Conservation (phyloP, 2,113 vertebrate species). For the Thryonomys swinderianus region DNA sequence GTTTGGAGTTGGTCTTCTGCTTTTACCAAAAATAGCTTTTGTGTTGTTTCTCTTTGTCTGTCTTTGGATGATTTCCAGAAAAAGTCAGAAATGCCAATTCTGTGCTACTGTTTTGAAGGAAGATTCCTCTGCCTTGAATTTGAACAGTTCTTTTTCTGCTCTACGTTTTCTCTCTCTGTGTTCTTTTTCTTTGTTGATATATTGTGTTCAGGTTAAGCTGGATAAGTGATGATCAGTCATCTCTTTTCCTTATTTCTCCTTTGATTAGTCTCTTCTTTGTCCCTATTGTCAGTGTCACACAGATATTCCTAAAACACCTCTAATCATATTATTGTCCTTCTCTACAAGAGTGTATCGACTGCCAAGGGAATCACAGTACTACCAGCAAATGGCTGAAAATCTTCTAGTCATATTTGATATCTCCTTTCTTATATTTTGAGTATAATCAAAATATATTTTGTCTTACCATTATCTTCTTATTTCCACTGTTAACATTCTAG, state of each 20-base stretch:
- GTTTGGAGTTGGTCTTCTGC: neutral
- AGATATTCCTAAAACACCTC: neutral
- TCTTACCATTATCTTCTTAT: neutral
- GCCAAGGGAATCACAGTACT: neutral
- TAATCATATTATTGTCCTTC: neutral
- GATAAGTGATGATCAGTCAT: neutral
- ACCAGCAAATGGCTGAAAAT: neutral
- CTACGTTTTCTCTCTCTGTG: neutral
- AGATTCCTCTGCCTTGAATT: neutral
- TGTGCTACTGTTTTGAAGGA: slow-evolving; percentile 1
- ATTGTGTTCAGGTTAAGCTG: neutral
- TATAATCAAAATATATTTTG: neutral
- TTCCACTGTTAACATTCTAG: neutral
- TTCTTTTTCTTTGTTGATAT: neutral
- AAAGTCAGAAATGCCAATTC: slow-evolving; percentile 6
- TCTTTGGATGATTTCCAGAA: slow-evolving; percentile 50
- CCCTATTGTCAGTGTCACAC: neutral
- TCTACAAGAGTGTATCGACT: neutral
- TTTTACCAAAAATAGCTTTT: slow-evolving; percentile 29
- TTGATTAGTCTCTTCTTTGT: neutral
- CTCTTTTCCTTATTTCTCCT: neutral
- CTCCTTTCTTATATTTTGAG: neutral
- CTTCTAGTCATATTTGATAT: neutral
- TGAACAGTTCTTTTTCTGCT: neutral
- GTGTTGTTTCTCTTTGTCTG: neutral